Evolutionary conservation across 2,888 invertebrate genomes (phyloP), one percentile per base, ranked within the genome.

Genomic region (Ypsolopha sequella): DNA sequence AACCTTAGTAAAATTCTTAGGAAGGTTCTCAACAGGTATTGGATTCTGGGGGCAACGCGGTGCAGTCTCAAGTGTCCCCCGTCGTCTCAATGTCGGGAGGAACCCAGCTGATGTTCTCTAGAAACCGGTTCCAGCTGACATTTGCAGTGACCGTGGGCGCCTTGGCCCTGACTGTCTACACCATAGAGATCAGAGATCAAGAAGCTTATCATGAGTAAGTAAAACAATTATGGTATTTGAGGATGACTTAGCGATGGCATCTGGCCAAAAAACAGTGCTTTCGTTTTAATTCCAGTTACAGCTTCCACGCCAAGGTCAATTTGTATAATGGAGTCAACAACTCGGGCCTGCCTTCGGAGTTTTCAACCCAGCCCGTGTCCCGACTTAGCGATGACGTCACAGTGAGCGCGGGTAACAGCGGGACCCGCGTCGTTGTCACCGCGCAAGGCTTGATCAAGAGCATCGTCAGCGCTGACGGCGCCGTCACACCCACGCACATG

Each of bases 61-160:
- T 85, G 53, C 74, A 73, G 75, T 75, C 81, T 1, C 85, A 86
- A 56, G 67, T 86, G 13, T 77, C 85, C 0, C 85, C 85, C 0
- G 71, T 79, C 34, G 80, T 82, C 24, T 3, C 24, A 24, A 24
- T 24, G 10, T 56, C 72, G 0, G 80, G 80, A 0, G 77, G 77
- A 57, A 68, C 67, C 55, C 63, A 73, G 1, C 71, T 86, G 2
- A 70, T 70, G 0, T 89, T 93, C 56, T 91, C 93, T 0, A 88
- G 89, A 8, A 91, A 92, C 47, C 92, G 93, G 80, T 96, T 90
- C 73, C 91, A 93, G 59, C 73, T 96, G 9, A 89, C 93, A 0
- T 96, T 98, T 84, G 84, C 93, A 24, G 93, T 91, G 0, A 89
- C 89, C 41, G 90, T 97, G 9, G 92, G 93, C 34, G 91, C 96